phyloP scores from a whole-genome alignment of 2,888 invertebrate genomes.

The Spilarctia lutea region DNA sequence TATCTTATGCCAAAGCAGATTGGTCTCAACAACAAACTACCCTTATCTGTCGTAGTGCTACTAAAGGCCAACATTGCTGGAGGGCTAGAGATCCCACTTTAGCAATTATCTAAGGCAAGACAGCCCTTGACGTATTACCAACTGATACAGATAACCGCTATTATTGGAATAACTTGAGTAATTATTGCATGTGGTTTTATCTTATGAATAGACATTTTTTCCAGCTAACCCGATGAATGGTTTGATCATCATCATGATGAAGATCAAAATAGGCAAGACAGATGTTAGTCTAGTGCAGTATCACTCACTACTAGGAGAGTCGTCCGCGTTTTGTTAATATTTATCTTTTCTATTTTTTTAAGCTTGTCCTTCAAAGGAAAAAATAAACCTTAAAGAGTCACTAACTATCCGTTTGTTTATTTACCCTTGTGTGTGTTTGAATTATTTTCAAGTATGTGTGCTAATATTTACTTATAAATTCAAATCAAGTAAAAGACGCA shows the following conservation, averaged over 20 bases:
- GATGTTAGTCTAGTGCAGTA: not conserved
- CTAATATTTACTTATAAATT: too few species aligned
- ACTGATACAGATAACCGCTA: conserved; percentile 15
- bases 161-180: conserved; percentile 5
- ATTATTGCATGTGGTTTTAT: conserved; percentile 3
- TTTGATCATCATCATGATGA: too few species aligned
- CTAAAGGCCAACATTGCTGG: conserved; percentile 51
- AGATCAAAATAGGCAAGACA: too few species aligned
- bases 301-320: too few species aligned
- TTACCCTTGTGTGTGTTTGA: not conserved
- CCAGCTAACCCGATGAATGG: not conserved
- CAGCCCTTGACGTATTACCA: conserved; percentile 40
- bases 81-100: conserved; percentile 63
- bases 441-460: not conserved
- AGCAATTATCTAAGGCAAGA: conserved; percentile 62
- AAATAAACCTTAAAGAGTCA: too few species aligned
- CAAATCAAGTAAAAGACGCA: not conserved
- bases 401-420: not conserved
- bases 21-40: conserved; percentile 66
- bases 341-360: too few species aligned
- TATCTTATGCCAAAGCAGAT: conserved; percentile 74
- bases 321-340: too few species aligned
- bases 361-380: too few species aligned
- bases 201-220: not conserved
- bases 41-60: conserved; percentile 67